Conservation (phyloP, 2,888 invertebrate species). For the Ennomos quercinarius region DNA sequence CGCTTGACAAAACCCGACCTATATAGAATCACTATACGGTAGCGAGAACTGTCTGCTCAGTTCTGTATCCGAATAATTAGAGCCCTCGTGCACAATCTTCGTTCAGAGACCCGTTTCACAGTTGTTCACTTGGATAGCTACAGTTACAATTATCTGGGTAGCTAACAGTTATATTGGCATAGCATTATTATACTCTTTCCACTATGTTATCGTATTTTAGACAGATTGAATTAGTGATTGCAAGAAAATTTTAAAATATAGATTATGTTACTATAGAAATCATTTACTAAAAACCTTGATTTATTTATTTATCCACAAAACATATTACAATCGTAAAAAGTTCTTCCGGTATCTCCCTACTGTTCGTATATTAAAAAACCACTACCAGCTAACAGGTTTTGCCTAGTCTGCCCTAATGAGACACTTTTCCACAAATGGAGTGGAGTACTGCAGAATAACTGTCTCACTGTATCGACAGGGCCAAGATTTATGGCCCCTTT, state of each 20-base stretch:
- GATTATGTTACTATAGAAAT: too few relatives aligned
- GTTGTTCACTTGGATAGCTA: background rate
- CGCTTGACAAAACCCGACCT: slow-evolving; percentile 13
- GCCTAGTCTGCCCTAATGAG: slow-evolving; percentile 23
- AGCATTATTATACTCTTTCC: too few relatives aligned
- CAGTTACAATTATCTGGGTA: background rate
- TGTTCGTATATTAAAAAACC: slow-evolving; percentile 8
- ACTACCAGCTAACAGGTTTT: slow-evolving; percentile 10
- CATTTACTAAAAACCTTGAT: too few relatives aligned
- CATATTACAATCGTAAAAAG: too few relatives aligned
- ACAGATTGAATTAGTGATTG: too few relatives aligned
- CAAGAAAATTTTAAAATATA: too few relatives aligned
- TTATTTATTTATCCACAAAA: too few relatives aligned
- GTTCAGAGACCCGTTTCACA: slow-evolving; percentile 4
- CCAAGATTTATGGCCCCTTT: slow-evolving; percentile 51
- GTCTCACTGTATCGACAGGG: slow-evolving; percentile 42
- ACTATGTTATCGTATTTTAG: too few relatives aligned
- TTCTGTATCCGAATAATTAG: slow-evolving; percentile 22
- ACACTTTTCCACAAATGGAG: slow-evolving; percentile 31
- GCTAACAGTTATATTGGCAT: background rate
- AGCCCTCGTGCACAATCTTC: slow-evolving; percentile 4
- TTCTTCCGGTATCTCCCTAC: background rate
- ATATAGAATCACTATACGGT: slow-evolving; percentile 11
- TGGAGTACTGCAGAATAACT: slow-evolving; percentile 18
- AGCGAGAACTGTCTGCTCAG: slow-evolving; percentile 10